Percentiles rank a stretch among this genome's conserved stretches.
Evolutionary conservation across 2,113 vertebrate genomes (phyloP).

Genomic region (Gymnobelideus leadbeateri): DNA sequence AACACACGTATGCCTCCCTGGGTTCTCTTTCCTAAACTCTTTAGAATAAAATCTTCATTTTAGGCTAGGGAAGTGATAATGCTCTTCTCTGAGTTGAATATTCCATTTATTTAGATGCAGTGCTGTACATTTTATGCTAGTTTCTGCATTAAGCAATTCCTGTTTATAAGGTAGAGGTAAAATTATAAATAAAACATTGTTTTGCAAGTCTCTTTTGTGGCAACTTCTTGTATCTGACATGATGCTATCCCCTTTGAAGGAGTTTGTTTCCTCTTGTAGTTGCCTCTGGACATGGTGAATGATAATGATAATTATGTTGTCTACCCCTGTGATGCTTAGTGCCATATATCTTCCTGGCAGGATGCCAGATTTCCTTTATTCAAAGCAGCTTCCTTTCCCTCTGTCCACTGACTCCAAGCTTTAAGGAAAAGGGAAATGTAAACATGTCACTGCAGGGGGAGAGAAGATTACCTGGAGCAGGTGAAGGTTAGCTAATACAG

Average conservation of each 20-base stretch:
- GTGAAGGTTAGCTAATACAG: conserved; percentile 48
- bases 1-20: neutral
- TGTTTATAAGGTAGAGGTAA: conserved; percentile 35
- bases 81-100: neutral
- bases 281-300: conserved; percentile 63
- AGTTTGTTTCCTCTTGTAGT: conserved; percentile 65
- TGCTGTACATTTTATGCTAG: conserved; percentile 34
- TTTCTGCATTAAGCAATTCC: conserved; percentile 54
- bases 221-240: conserved; percentile 45
- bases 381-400: conserved; percentile 63
- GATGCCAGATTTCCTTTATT: conserved; percentile 61
- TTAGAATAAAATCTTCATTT: conserved; percentile 65
- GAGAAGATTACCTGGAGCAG: conserved; percentile 54
- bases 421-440: conserved; percentile 52
- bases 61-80: conserved; percentile 65
- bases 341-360: conserved; percentile 46
- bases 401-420: conserved; percentile 66
- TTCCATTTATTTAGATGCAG: conserved; percentile 42
- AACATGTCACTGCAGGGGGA: conserved; percentile 15
- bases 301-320: conserved; percentile 71
- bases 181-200: conserved; percentile 62
- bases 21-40: conserved; percentile 60
- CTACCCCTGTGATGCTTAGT: conserved; percentile 57
- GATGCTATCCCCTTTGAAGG: conserved; percentile 67
- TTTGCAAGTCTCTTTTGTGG: conserved; percentile 37